These are phyloP conservation scores for Acanthosepion lycidas DNA, from an alignment of 2,888 invertebrate species.

Conservation along the genomic window DNA sequence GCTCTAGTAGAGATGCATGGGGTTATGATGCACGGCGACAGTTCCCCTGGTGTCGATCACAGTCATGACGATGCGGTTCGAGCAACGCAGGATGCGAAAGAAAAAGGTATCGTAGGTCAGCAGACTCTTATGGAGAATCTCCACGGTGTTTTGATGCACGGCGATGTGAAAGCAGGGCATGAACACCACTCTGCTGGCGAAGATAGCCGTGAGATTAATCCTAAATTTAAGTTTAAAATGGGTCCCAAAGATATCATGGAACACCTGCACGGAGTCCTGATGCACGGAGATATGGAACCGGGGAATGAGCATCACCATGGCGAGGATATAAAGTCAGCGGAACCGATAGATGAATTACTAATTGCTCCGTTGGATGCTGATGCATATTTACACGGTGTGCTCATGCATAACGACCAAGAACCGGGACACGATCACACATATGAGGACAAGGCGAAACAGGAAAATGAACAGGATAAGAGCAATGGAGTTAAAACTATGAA, in stretches of 20 bases:
- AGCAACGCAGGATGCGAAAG: neutral
- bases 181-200: slow-evolving; percentile 58
- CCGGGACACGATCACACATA: slow-evolving; percentile 50
- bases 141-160: slow-evolving; percentile 64
- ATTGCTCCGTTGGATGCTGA: slow-evolving; percentile 57
- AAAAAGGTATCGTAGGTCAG: slow-evolving; percentile 40
- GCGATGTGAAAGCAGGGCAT: slow-evolving; percentile 56
- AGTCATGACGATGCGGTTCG: neutral
- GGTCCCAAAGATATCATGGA: neutral
- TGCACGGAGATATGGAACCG: slow-evolving; percentile 49
- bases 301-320: slow-evolving; percentile 45
- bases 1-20: neutral
- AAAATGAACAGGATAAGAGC: slow-evolving; percentile 48
- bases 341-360: slow-evolving; percentile 45
- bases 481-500: slow-evolving; percentile 3
- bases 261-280: slow-evolving; percentile 52
- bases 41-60: neutral
- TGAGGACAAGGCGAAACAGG: slow-evolving; percentile 40
- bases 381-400: slow-evolving; percentile 59
- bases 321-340: slow-evolving; percentile 35
- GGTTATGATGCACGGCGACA: slow-evolving; percentile 23
- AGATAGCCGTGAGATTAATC: slow-evolving; percentile 50
- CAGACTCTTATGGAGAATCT: slow-evolving; percentile 58
- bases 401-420: slow-evolving; percentile 63
- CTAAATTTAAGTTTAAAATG: neutral